A percentile compares a stretch with the other conserved stretches of the same genome.
Conservation (phyloP, 2,113 vertebrate species). For the Hydropotes inermis region DNA sequence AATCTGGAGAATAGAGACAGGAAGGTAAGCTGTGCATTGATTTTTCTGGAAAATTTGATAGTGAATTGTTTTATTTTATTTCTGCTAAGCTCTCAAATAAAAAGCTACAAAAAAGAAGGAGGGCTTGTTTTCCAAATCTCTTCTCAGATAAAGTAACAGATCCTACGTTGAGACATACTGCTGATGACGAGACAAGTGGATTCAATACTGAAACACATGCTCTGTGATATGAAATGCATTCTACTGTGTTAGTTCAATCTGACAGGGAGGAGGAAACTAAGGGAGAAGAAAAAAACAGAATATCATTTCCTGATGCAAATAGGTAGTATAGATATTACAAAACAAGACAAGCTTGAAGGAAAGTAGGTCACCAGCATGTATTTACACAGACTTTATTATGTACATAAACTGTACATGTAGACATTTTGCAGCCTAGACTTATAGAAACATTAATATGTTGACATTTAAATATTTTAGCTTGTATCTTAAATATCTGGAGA, state of each 20-base stretch:
- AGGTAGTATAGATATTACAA: not conserved
- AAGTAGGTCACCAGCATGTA: not conserved
- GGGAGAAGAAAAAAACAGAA: too few species aligned
- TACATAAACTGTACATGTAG: not conserved
- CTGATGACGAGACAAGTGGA: not conserved
- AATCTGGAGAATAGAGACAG: not conserved
- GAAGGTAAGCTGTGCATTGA: constrained; percentile 38
- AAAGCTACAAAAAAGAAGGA: not conserved
- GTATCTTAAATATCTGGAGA: not conserved
- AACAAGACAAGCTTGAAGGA: not conserved
- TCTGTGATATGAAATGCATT: not conserved
- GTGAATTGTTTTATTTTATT: constrained; percentile 18
- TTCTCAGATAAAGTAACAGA: not conserved
- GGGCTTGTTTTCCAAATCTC: not conserved
- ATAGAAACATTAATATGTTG: not conserved
- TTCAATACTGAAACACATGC: not conserved
- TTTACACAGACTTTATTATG: not conserved
- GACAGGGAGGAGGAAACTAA: not conserved
- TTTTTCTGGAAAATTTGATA: constrained; percentile 21
- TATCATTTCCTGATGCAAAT: not conserved
- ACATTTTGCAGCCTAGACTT: not conserved
- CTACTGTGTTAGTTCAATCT: not conserved
- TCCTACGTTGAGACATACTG: not conserved
- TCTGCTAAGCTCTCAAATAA: constrained; percentile 24
- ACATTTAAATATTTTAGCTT: not conserved